A percentile compares a stretch with the other conserved stretches of the same genome.
These are phyloP conservation scores for Trichopoda pennipes DNA, from an alignment of 2,888 invertebrate species.

Conservation along the genomic window DNA sequence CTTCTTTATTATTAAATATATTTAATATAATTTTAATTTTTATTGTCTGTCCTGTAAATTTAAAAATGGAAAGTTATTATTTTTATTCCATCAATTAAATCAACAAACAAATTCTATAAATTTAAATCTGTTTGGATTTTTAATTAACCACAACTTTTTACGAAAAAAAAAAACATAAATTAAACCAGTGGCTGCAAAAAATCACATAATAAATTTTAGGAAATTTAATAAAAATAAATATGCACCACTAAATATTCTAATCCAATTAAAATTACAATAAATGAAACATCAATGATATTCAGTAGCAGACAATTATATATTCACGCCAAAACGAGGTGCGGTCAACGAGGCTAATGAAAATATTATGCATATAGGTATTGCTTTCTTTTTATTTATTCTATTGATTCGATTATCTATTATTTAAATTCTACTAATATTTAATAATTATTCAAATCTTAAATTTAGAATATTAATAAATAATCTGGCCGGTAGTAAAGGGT, in stretches of 20 bases:
- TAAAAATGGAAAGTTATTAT: neutral
- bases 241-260: conserved; percentile 62
- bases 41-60: no score
- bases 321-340: neutral
- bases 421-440: no score
- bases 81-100: conserved; percentile 7
- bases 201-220: conserved; percentile 37
- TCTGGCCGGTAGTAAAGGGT: no score
- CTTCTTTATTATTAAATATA: no score
- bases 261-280: conserved; percentile 66
- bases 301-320: conserved; percentile 18
- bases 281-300: conserved; percentile 21
- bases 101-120: conserved; percentile 38
- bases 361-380: no score
- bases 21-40: no score
- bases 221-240: conserved; percentile 49
- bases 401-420: no score
- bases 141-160: conserved; percentile 65
- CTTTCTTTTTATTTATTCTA: no score
- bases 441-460: no score
- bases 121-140: conserved; percentile 48
- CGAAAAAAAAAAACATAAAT: conserved; percentile 44
- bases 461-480: no score
- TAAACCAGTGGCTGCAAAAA: conserved; percentile 8
- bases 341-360: no score